Evolutionary conservation across 2,797 vertebrate species (phyloP).

Genomic region (Coccyzus lansbergi): DNA sequence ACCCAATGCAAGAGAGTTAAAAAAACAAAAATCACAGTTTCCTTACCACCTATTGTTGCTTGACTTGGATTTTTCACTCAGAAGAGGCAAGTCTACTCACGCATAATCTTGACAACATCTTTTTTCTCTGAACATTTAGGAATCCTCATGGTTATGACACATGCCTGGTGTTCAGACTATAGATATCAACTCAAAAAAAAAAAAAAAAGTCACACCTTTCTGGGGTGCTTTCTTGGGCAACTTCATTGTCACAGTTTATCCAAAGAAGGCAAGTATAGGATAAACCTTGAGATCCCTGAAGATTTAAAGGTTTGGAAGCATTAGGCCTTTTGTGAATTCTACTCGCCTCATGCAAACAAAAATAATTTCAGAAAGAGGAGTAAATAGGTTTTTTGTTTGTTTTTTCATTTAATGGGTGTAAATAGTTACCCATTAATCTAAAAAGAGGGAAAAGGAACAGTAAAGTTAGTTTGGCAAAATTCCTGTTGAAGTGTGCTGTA

Average conservation of each 20-base stretch:
- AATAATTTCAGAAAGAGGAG: background rate
- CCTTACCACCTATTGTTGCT: background rate
- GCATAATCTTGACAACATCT: background rate
- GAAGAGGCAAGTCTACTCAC: background rate
- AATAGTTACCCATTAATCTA: background rate
- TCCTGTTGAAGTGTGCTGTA: background rate
- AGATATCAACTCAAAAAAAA: background rate
- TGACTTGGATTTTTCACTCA: background rate
- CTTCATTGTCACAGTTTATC: background rate
- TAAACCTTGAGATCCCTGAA: background rate
- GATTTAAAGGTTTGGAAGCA: background rate
- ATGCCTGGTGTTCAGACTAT: accelerated
- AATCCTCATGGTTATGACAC: background rate
- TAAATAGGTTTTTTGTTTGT: too few relatives aligned
- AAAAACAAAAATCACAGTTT: background rate
- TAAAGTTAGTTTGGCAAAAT: background rate
- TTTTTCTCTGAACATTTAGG: background rate
- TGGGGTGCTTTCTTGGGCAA: background rate
- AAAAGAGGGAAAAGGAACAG: background rate
- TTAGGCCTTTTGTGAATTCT: background rate
- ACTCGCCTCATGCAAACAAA: background rate
- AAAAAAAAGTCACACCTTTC: background rate
- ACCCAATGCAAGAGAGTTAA: background rate
- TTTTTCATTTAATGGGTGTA: background rate
- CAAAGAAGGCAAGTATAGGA: background rate